phyloP scores from a whole-genome alignment of 2,113 vertebrate species.

The Perca flavescens region DNA sequence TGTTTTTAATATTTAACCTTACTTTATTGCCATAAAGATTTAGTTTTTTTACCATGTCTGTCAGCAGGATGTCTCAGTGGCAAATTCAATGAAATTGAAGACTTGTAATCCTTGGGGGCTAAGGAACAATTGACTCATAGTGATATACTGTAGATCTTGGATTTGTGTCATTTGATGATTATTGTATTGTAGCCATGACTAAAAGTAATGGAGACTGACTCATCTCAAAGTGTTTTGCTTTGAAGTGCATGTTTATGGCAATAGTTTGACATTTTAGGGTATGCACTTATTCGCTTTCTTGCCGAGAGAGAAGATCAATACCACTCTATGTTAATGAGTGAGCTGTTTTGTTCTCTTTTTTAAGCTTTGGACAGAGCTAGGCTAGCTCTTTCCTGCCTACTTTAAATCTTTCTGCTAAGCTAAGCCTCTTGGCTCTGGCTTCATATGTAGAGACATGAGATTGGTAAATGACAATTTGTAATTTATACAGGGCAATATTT shows the following conservation, averaged over 20 bases:
- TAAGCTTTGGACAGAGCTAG: neutral
- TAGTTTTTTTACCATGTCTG: neutral
- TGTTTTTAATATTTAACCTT: conserved; percentile 7
- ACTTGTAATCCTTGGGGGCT: neutral
- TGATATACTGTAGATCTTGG: neutral
- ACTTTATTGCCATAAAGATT: neutral
- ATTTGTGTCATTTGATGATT: neutral
- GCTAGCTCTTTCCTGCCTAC: neutral
- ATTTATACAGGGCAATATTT: no score
- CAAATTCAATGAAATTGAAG: neutral
- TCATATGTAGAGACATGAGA: no score
- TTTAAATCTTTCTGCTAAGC: neutral
- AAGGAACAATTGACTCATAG: neutral
- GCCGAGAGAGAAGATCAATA: neutral
- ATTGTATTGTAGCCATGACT: neutral
- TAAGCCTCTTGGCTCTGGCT: neutral
- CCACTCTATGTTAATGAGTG: neutral
- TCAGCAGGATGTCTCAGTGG: neutral
- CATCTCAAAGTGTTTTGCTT: neutral
- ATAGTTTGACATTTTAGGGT: neutral
- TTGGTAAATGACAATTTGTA: neutral
- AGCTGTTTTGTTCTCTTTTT: neutral
- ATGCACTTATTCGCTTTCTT: neutral
- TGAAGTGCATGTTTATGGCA: neutral
- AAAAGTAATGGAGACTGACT: neutral